phyloP scores from a whole-genome alignment of 2,797 vertebrate genomes.

The Rhynchonycteris naso region DNA sequence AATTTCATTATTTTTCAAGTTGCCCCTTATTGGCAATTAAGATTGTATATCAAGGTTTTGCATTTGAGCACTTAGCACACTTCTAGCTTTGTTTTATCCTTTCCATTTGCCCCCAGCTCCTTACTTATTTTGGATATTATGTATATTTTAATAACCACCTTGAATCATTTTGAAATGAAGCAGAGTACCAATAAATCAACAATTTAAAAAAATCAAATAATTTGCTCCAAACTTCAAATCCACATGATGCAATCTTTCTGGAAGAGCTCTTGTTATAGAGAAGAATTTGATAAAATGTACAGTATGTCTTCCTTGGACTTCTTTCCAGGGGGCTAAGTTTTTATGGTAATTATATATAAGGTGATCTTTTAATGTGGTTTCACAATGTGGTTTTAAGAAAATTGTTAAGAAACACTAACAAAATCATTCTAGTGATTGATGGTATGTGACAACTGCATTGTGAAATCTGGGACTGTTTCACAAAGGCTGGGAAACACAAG shows the following conservation, averaged over 20 bases:
- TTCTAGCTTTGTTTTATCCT: not conserved
- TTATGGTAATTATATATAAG: constrained; percentile 22
- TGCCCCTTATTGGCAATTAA: not conserved
- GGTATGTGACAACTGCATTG: not conserved
- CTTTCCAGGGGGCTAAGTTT: not conserved
- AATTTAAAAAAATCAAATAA: not conserved
- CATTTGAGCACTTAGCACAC: not conserved
- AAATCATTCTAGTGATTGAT: not conserved
- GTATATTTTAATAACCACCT: not conserved
- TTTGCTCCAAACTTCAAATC: constrained; percentile 21
- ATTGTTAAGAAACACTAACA: not conserved
- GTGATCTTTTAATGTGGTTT: not conserved
- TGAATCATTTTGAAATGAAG: constrained; percentile 18
- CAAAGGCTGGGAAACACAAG: not conserved
- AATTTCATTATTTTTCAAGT: constrained; percentile 25
- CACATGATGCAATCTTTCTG: not conserved
- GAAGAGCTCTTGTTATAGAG: not conserved
- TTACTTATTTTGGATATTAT: not conserved
- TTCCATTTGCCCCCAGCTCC: not conserved
- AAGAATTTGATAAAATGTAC: constrained; percentile 18
- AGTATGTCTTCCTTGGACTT: constrained; percentile 1
- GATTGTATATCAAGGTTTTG: not conserved
- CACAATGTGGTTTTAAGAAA: not conserved
- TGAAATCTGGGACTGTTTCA: constrained; percentile 5
- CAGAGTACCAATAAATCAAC: not conserved